Conservation (phyloP, 1,140 invertebrate genomes). For the Aricia agestis region DNA sequence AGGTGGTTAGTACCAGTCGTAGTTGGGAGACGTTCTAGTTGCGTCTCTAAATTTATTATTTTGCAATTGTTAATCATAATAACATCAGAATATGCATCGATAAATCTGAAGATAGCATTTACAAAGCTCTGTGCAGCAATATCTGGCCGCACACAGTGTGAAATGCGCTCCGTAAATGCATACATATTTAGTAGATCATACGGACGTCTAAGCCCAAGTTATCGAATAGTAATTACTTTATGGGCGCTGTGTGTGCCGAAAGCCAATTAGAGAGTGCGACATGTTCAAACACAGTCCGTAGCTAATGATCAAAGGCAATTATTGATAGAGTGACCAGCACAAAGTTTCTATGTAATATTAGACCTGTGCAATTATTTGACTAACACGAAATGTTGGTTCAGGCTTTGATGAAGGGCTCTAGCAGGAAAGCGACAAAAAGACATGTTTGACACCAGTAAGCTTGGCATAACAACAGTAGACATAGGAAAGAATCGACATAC, state of each 20-base stretch:
- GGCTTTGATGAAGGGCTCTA: slow-evolving; percentile 1
- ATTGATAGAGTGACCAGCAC: slow-evolving; percentile 31
- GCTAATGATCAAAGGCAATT: slow-evolving; percentile 39
- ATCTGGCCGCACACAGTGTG: slow-evolving; percentile 4
- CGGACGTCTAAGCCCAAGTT: slow-evolving; percentile 18
- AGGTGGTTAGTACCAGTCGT: too few species aligned
- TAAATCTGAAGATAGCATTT: neutral
- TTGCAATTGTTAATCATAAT: neutral
- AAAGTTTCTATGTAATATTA: slow-evolving; percentile 21
- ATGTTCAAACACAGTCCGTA: slow-evolving; percentile 28
- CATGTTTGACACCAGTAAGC: neutral
- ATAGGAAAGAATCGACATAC: too few species aligned
- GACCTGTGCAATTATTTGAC: slow-evolving; percentile 24
- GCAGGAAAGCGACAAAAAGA: neutral
- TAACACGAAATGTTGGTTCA: slow-evolving; percentile 18
- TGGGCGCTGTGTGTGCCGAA: slow-evolving; percentile 25
- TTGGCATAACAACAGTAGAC: too few species aligned
- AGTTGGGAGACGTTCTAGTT: too few species aligned
- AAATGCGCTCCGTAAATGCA: slow-evolving; percentile 3
- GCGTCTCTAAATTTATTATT: too few species aligned
- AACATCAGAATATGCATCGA: neutral
- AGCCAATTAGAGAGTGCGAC: slow-evolving; percentile 36
- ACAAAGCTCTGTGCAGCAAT: slow-evolving; percentile 1
- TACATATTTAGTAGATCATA: slow-evolving; percentile 18
- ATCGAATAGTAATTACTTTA: slow-evolving; percentile 26